Base-by-base conservation (phyloP, 2,113 vertebrate species). In the Melospiza georgiana region DNA sequence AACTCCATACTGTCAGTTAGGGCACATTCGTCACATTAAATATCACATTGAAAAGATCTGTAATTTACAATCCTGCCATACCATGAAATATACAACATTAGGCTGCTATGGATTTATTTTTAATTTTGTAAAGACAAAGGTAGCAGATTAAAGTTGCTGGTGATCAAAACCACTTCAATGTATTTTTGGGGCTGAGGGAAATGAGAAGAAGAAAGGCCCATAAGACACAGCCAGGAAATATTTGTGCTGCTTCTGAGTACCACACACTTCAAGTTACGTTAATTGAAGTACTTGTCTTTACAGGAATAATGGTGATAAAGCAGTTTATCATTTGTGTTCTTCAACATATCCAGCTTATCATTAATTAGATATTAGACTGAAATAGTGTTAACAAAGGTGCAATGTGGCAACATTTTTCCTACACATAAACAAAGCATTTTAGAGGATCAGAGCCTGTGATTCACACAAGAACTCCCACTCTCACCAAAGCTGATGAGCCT, bases 21-120 rank as follows among this genome's bases (percentile, higher is more conserved):
- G 31, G 23, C 44, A 9, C 61, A 63, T 58, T 55, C 28, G 54
- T 46, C 54, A 39, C 49, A 46, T 80, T 27, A 87, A 76, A 62
- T 11, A 49, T 3, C 1, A 2, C 3, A 0, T 21, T 52, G 33
- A 87, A 72, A 59, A 78, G 31, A 87, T 46, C 11, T 1, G 1
- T 37, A 28, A 55, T 84, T 81, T 89, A 68, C 20, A 13, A 91
- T 91, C 44, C 12, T 79, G 55, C 2, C 84, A 67, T 12, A 55
- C 4, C 4, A 9, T 46, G 5, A 35, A 89, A 74, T 48, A n/a
- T 15, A 80, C 2, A 7, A 59, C 55, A 63, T 33, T 35, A 72
- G 25, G n/a, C 18, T 44, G 22, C 31, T 52, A 52, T 28, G 27
- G 28, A 67, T n/a, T 90, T 43, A 63, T 44, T 79, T 76, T 31